These are phyloP conservation scores for Carposina sasakii DNA, from an alignment of 1,140 invertebrate species.

Conservation along the genomic window DNA sequence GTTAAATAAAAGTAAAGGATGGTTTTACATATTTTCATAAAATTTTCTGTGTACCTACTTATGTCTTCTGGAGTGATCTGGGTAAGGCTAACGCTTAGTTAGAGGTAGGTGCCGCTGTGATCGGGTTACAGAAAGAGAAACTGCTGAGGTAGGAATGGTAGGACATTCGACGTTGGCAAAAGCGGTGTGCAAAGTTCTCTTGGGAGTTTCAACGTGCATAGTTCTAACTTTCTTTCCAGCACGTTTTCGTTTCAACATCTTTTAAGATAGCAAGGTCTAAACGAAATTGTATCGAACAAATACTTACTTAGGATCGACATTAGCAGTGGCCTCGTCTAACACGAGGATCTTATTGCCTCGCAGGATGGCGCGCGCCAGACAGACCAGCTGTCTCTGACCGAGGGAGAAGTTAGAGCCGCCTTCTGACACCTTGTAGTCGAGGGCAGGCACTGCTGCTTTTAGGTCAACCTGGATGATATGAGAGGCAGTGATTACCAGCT, in stretches of 20 bases:
- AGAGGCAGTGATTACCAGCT: too few relatives aligned
- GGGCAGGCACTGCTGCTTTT: conserved; percentile 68
- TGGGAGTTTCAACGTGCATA: too few relatives aligned
- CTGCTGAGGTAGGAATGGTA: too few relatives aligned
- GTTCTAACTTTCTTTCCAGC: too few relatives aligned
- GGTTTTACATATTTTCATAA: neutral
- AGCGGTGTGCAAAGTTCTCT: too few relatives aligned
- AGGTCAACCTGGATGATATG: conserved; percentile 61
- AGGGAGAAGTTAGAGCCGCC: conserved; percentile 80
- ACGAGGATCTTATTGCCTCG: conserved; percentile 81
- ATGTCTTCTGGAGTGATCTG: too few relatives aligned
- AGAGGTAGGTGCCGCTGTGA: too few relatives aligned
- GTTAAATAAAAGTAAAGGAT: neutral
- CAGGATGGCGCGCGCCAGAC: conserved; percentile 81
- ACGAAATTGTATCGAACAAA: neutral
- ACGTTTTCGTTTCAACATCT: neutral
- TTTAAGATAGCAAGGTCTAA: neutral
- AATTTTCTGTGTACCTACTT: too few relatives aligned
- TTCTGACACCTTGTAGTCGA: conserved; percentile 76
- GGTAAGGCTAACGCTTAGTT: too few relatives aligned
- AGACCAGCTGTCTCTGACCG: conserved; percentile 84
- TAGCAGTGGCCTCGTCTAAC: conserved; percentile 80
- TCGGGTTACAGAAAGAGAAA: too few relatives aligned
- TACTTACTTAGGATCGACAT: conserved; percentile 75
- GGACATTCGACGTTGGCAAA: too few relatives aligned